phyloP scores from a whole-genome alignment of 2,797 vertebrate genomes.

The Botia almorhae region DNA sequence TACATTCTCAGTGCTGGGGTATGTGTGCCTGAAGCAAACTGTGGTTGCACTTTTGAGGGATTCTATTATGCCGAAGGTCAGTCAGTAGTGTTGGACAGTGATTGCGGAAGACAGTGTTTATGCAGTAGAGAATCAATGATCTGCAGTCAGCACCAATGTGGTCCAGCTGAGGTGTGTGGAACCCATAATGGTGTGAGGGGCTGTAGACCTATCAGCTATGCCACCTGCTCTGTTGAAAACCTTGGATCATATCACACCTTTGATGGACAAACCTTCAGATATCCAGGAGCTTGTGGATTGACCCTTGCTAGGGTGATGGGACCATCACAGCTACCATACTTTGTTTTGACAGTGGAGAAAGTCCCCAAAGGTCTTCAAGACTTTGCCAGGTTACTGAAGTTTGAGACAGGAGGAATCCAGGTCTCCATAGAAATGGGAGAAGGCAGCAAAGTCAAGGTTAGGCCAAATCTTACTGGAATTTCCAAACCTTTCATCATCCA shows the following conservation, averaged over 20 bases:
- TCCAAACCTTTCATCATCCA: too few relatives aligned
- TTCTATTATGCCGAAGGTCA: constrained; percentile 68
- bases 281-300: constrained; percentile 71
- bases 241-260: constrained; percentile 70
- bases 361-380: constrained; percentile 54
- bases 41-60: constrained; percentile 73
- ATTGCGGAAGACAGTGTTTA: constrained; percentile 69
- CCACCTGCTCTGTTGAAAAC: constrained; percentile 66
- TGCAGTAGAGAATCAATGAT: constrained; percentile 59
- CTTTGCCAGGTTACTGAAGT: constrained; percentile 64
- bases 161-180: constrained; percentile 52
- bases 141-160: constrained; percentile 58
- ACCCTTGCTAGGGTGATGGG: constrained; percentile 66
- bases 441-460: constrained; percentile 64
- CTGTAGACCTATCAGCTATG: constrained; percentile 62
- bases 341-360: constrained; percentile 65
- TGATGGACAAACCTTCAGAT: constrained; percentile 70
- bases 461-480: neutral
- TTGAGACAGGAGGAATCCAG: constrained; percentile 63
- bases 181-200: constrained; percentile 63
- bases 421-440: constrained; percentile 63
- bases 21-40: constrained; percentile 67
- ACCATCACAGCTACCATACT: constrained; percentile 55
- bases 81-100: constrained; percentile 58
- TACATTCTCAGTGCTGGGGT: constrained; percentile 67